These are phyloP conservation scores for Nasonia vitripennis DNA, from an alignment of 1,140 invertebrate species.

Conservation along the genomic window DNA sequence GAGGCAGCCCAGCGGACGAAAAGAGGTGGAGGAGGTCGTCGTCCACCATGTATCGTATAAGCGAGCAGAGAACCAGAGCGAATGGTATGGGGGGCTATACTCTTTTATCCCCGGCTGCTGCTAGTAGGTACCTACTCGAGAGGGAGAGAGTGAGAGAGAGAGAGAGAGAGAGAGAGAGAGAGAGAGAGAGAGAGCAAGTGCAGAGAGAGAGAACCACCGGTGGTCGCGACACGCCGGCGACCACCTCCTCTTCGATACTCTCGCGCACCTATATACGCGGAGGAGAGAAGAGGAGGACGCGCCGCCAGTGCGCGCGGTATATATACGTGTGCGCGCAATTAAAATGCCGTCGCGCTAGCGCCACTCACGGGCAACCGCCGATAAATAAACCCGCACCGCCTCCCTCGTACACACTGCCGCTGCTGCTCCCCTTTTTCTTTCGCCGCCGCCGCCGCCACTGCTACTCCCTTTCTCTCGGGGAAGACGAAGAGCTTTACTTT, in stretches of 20 bases:
- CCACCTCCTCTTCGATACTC: not conserved
- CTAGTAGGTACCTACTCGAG: slow-evolving; percentile 3
- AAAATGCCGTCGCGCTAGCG: slow-evolving; percentile 75
- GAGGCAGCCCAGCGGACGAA: not conserved
- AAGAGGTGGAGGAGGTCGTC: slow-evolving; percentile 65
- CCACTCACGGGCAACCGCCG: slow-evolving; percentile 72
- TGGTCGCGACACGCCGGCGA: not conserved
- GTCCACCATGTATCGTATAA: slow-evolving; percentile 58
- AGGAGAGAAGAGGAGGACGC: too few relatives aligned
- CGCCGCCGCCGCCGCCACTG: slow-evolving; percentile 17
- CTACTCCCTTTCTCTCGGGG: slow-evolving; percentile 32
- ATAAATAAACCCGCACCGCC: slow-evolving; percentile 68
- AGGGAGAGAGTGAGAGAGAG: not conserved
- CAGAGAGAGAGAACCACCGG: not conserved
- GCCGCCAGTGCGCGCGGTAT: too few relatives aligned
- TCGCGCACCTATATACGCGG: not conserved
- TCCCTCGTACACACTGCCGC: not conserved
- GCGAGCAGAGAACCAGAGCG: not conserved
- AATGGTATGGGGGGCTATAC: not conserved
- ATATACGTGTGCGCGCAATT: slow-evolving; percentile 66
- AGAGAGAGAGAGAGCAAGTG: not conserved
- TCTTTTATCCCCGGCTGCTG: not conserved
- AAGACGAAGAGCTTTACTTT: slow-evolving; percentile 11
- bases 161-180: not conserved
- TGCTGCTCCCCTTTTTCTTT: slow-evolving; percentile 62